Evolutionary conservation across 2,888 invertebrate species (phyloP), one percentile per base, ranked within the genome.

Genomic region (Tenthredo scrophulariae): DNA sequence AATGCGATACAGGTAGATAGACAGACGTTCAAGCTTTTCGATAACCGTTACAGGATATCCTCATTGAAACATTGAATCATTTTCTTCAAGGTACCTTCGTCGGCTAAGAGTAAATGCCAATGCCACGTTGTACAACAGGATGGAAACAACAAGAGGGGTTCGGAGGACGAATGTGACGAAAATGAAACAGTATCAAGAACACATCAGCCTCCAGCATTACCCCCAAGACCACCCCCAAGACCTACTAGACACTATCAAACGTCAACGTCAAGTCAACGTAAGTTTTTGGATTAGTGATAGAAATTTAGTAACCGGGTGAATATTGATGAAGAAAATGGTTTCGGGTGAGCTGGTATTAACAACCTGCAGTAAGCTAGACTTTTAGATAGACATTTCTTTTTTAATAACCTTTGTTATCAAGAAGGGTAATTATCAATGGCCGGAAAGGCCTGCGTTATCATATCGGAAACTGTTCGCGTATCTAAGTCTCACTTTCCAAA

Each of bases 161-260:
- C 89, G 26, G 91, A 91, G 85, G 91, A 91, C 85, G 90, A 91
- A 72, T 90, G 88, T 86, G 91, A 91, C 85, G 91, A 90, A 72
- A 89, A 89, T 67, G 91, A 91, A 84, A 89, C 90, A 85, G 89
- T 90, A 87, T 89, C 91, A 83, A 92, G 91, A 89, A 91, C 90
- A 86, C 93, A 91, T 89, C 92, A 93, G 87, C 93, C 93, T 43
- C 93, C 93, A 9, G 93, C 93, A 13, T 87, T 93, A 70, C 93
- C 93, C 4, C 93, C 93, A 3, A 90, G 93, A 85, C 93, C 93
- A 82, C 93, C 93, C 5, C 93, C 93, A 15, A 90, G 92, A 82
- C 91, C 92, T 18, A 90, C 91, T 74, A 91, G 93, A 87, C 90
- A 90, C 84, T 92, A 92, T 87, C 92, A 93, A 84, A 89, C 90